These are phyloP conservation scores for Periplaneta americana DNA, from an alignment of 1,140 invertebrate genomes.

Conservation along the genomic window DNA sequence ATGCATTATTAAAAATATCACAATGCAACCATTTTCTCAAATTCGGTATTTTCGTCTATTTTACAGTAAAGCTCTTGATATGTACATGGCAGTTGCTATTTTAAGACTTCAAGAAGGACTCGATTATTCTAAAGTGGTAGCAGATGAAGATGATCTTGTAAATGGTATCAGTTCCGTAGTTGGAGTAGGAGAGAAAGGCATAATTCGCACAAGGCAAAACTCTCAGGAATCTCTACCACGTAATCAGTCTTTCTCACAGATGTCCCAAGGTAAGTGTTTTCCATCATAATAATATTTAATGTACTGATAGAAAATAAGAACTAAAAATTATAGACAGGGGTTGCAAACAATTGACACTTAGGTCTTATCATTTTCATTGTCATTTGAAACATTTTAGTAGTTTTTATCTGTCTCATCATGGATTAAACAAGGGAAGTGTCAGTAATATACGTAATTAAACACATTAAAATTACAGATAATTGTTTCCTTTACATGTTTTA, in stretches of 20 bases:
- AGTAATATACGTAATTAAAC: neutral
- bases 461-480: neutral
- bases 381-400: neutral
- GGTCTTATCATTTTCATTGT: neutral
- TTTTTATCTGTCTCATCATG: neutral
- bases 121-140: conserved; percentile 58
- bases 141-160: conserved; percentile 41
- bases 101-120: conserved; percentile 77
- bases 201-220: conserved; percentile 19
- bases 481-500: neutral
- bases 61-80: conserved; percentile 84
- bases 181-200: conserved; percentile 1
- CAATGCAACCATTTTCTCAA: too few species aligned
- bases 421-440: neutral
- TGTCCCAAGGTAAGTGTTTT: conserved; percentile 50
- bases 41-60: too few species aligned
- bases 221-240: conserved; percentile 37
- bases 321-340: too few species aligned
- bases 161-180: conserved; percentile 16
- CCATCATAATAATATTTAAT: too few species aligned
- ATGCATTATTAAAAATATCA: too few species aligned
- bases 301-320: too few species aligned
- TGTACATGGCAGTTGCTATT: conserved; percentile 85
- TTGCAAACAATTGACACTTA: too few species aligned
- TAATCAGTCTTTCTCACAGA: conserved; percentile 56